A percentile compares a stretch with the other conserved stretches of the same genome.
These are phyloP conservation scores for Berghia stephanieae DNA, from an alignment of 1,140 invertebrate genomes.

Conservation along the genomic window DNA sequence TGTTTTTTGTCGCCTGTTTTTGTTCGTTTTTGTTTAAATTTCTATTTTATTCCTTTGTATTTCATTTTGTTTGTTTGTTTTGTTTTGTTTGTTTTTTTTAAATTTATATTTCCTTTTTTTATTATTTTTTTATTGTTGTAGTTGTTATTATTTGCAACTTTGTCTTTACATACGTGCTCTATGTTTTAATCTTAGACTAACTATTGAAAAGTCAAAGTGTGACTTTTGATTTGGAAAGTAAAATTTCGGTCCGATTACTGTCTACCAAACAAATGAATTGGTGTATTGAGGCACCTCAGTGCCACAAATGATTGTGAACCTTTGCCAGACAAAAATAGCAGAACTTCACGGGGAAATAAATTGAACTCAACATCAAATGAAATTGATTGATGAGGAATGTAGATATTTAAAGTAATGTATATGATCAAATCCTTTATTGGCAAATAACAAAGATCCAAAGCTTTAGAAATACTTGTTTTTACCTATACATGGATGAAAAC, in stretches of 20 bases:
- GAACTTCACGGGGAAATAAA: too few relatives aligned
- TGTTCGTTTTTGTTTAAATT: neutral
- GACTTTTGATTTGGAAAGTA: neutral
- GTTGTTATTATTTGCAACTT: neutral
- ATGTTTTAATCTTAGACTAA: neutral
- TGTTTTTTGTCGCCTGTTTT: neutral
- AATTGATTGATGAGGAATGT: too few relatives aligned
- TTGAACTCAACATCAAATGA: too few relatives aligned
- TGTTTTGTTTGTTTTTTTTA: neutral
- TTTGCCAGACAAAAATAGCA: too few relatives aligned
- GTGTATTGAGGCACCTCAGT: too few relatives aligned
- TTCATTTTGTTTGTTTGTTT: neutral
- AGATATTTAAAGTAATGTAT: too few relatives aligned
- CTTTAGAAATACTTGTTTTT: too few relatives aligned
- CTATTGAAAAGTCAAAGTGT: neutral
- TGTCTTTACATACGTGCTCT: neutral
- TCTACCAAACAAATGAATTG: neutral
- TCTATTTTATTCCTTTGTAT: neutral
- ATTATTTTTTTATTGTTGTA: neutral
- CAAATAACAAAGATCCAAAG: too few relatives aligned
- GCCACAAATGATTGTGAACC: too few relatives aligned
- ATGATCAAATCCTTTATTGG: too few relatives aligned
- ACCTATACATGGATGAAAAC: too few relatives aligned
- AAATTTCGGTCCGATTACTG: too few relatives aligned
- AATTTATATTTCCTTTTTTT: neutral